phyloP scores from a whole-genome alignment of 2,113 vertebrate species.

The Nanorana parkeri region DNA sequence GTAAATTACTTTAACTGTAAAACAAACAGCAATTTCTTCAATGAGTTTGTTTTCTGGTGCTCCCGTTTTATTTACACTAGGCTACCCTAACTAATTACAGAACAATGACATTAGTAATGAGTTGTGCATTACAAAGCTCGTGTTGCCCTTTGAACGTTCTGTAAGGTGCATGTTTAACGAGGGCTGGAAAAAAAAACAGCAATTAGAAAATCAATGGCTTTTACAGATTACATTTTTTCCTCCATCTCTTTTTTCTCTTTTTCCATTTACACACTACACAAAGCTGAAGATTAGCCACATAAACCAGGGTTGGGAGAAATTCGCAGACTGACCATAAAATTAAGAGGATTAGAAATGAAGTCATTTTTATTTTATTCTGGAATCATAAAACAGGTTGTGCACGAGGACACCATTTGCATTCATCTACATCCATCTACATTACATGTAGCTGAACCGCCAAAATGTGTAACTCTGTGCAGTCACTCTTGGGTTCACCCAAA shows the following conservation, averaged over 20 bases:
- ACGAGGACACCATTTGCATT: too few species aligned
- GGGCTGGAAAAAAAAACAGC: constrained; percentile 3
- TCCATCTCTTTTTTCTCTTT: constrained; percentile 13
- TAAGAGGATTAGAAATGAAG: background rate
- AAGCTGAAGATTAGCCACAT: background rate
- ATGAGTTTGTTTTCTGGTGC: background rate
- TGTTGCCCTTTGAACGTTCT: constrained; percentile 9
- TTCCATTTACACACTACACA: constrained; percentile 38
- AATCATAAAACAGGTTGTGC: background rate
- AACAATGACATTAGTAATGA: constrained; percentile 6
- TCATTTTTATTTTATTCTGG: background rate
- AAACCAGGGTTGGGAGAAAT: background rate
- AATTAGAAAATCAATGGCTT: constrained; percentile 51
- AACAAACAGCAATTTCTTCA: background rate
- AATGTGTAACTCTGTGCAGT: too few species aligned
- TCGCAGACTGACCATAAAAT: background rate
- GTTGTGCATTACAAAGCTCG: constrained; percentile 20
- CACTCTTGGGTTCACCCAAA: too few species aligned
- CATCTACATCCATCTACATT: too few species aligned
- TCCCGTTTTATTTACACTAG: background rate
- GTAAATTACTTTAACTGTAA: constrained; percentile 2
- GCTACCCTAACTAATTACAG: constrained; percentile 41
- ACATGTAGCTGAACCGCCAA: too few species aligned
- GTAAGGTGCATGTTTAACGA: constrained; percentile 32
- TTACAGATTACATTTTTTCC: constrained; percentile 18